Evolutionary conservation across 2,113 vertebrate genomes (phyloP).

Genomic region (Gorsachius goisagi): DNA sequence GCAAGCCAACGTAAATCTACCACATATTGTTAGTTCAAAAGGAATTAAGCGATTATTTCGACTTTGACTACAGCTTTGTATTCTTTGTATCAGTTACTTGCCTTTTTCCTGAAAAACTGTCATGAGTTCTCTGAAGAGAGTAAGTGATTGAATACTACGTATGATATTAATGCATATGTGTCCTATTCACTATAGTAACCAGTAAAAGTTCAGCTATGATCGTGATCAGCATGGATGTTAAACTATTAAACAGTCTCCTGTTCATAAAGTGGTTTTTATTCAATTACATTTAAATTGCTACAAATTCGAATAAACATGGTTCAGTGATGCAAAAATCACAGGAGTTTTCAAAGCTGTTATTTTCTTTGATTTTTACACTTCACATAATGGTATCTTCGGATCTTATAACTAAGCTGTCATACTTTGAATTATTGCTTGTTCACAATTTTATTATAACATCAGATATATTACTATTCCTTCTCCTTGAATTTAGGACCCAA

Average conservation of each 20-base stretch:
- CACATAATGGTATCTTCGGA: not conserved
- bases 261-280: not conserved
- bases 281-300: not conserved
- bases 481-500: not conserved
- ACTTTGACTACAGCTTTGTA: not conserved
- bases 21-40: not conserved
- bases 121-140: not conserved
- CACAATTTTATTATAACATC: not conserved
- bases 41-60: not conserved
- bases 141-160: not conserved
- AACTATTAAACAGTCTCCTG: not conserved
- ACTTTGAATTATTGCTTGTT: slow-evolving; percentile 5
- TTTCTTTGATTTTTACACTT: slow-evolving; percentile 7
- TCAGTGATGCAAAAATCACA: not conserved
- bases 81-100: not conserved
- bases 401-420: slow-evolving; percentile 2
- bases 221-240: not conserved
- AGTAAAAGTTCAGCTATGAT: not conserved
- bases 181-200: not conserved
- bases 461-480: not conserved
- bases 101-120: not conserved
- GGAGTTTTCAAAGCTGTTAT: not conserved
- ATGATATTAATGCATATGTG: not conserved
- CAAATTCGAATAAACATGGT: not conserved
- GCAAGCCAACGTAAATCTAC: not conserved